Evolutionary conservation across 1,140 invertebrate genomes (phyloP), one percentile per base, ranked within the genome.

Genomic region (Drosophila miranda): DNA sequence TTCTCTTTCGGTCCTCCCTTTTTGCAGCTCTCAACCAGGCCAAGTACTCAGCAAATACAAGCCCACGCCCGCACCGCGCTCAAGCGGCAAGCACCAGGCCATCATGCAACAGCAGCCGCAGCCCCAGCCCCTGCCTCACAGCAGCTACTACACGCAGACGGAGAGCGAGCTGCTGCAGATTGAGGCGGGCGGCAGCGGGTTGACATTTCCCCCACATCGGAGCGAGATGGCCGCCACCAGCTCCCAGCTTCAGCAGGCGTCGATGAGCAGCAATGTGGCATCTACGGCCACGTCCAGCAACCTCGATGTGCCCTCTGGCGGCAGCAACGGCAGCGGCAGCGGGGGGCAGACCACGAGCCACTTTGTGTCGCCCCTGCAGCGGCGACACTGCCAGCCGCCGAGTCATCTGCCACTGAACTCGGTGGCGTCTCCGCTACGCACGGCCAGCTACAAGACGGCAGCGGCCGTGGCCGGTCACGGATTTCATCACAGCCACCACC

Each of bases 111-210:
- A 90, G 50, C 30, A 59, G 63, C 76, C 80, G 57, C 75, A 79
- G 46, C 82, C 86, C 30, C 63, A 26, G 23, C 23, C 86, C 30
- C 63, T 5, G 23, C 23, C 23, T 6, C 4, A 69, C 74, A 90
- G 81, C 82, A 90, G 87, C 53, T 90, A 90, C 55, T 90, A 90
- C 56, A 90, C 89, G 26, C 89, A 90, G 62, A 90, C 89, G 38
- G 89, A 90, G 54, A 90, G 89, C 58, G 89, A 90, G 59, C 46
- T 90, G 66, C 61, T 90, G 58, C 89, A 90, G 59, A 64, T 90
- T 30, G 89, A 90, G 63, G 89, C 89, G 19, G 72, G 86, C 28
- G 89, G 89, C 9, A 72, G 60, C 2, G 66, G 60, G 16, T 70
- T 74, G 13, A 57, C 70, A 69, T 48, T 78, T 62, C 28, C 75